Evolutionary conservation across 2,888 invertebrate species (phyloP), one percentile per base, ranked within the genome.

Genomic region (Macrosoma leucophasiata): DNA sequence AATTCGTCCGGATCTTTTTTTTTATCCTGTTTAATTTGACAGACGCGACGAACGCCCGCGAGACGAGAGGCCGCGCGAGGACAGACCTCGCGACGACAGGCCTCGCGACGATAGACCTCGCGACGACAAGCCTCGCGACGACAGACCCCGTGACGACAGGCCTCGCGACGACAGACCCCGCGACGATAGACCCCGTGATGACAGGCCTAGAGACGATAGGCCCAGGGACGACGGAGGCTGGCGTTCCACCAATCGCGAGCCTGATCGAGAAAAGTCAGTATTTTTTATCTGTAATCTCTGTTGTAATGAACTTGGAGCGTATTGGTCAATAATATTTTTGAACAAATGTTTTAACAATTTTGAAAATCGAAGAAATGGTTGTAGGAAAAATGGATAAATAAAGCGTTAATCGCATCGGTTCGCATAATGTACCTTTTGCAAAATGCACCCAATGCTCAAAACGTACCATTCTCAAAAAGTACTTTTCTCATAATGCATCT

Each of bases 211-310:
- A 7, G 45, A 42, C 7, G 44, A 48, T 8, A 35, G 48, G 12
- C 41, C 47, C 17, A 27, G 43, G 8, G 70, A 65, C n/a, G 61
- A 59, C 0, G 64, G 63, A 4, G 73, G 46, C n/a, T 76, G 76
- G 76, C 57, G 76, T 4, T 56, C 69, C 0, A 44, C 53, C 3
- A 50, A 51, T 28, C 43, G 53, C 5, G 44, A 49, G 7, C 46
- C 46, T 8, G 50, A 51, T n/a, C 51, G 67, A 2, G 65, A 64
- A 8, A 52, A 55, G 2, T 63, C 63, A 2, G 50, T 56, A 1
- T n/a, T n/a, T n/a, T n/a, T n/a, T n/a, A n/a, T n/a, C n/a, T n/a
- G n/a, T n/a, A n/a, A n/a, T n/a, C n/a, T n/a, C n/a, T n/a, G n/a
- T n/a, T n/a, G n/a, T n/a, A n/a, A n/a, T n/a, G n/a, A n/a, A n/a